Evolutionary conservation across 2,888 invertebrate genomes (phyloP).

Genomic region (Coleophora flavipennella): DNA sequence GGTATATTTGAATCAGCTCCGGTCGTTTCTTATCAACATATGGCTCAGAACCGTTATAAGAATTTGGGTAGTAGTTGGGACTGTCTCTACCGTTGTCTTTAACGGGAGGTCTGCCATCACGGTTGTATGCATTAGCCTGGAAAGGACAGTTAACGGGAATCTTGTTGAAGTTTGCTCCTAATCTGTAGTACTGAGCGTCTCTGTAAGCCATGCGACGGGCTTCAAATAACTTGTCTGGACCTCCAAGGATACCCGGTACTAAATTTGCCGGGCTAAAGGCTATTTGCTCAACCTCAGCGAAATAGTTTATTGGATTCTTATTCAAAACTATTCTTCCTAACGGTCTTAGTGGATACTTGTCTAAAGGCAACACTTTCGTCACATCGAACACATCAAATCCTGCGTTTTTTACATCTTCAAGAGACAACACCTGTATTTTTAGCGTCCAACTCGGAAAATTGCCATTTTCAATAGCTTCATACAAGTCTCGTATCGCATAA

Average conservation of each 20-base stretch:
- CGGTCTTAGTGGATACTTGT: constrained; percentile 56
- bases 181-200: constrained; percentile 64
- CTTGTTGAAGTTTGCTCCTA: constrained; percentile 27
- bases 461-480: constrained; percentile 83
- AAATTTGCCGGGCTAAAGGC: constrained; percentile 50
- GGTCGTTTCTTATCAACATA: constrained; percentile 23
- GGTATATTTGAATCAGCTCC: background rate
- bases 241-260: constrained; percentile 61
- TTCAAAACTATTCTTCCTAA: constrained; percentile 63
- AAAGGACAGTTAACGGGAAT: constrained; percentile 27
- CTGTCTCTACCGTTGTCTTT: constrained; percentile 20
- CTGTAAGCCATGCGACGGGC: constrained; percentile 58
- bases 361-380: constrained; percentile 52
- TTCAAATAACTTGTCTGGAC: constrained; percentile 66
- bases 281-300: constrained; percentile 62
- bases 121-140: constrained; percentile 20
- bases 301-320: constrained; percentile 60
- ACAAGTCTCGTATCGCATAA: constrained; percentile 85
- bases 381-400: constrained; percentile 60
- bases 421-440: constrained; percentile 51
- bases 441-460: constrained; percentile 62
- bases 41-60: constrained; percentile 29
- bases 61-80: constrained; percentile 32
- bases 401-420: constrained; percentile 38
- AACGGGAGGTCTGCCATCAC: constrained; percentile 27